Base-by-base conservation (phyloP, 1,140 invertebrate species). In the Daktulosphaira vitifoliae region DNA sequence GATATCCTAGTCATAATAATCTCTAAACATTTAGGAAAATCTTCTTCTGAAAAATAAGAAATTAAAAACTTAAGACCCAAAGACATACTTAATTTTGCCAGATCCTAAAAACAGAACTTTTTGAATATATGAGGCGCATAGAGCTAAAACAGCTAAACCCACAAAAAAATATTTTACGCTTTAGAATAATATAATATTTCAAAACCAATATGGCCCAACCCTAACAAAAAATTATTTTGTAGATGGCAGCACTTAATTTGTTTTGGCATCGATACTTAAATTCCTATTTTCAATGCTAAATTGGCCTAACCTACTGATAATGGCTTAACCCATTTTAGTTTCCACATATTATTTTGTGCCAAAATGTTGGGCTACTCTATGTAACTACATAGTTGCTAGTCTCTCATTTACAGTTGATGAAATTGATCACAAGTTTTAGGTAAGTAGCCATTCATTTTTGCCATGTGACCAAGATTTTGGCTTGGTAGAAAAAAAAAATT, bases 361-460 rank as follows among this genome's bases (percentile, higher is more conserved):
- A n/a, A n/a, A 42, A 42, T 42, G 38, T 42, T 5, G 38, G 20
- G 25, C 25, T 50, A 50, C 48, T 4, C 22, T 50, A 25, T 50
- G 25, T 51, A 51, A 51, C 25, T 51, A 25, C 25, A 51, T 33
- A 25, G 49, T 51, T 22, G 49, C 49, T 51, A 29, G 26, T 51
- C 15, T 16, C 22, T 25, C 23, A 51, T 51, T 25, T 51, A 26
- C 15, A 25, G 49, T 68, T 25, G 59, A 66, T 49, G 25, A 50
- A 22, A 67, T 73, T 64, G 72, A 71, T 52, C 69, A 71, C 23
- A 72, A 70, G 66, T 72, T 71, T 70, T 68, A 72, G 26, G 66
- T 73, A 54, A 69, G 66, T 5, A 68, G 71, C 13, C 71, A 73
- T 69, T 72, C 69, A 15, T 71, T 69, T 68, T 64, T 71, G 51